Evolutionary conservation across 2,797 vertebrate genomes (phyloP), one percentile per base, ranked within the genome.

Genomic region (Leuciscus waleckii): DNA sequence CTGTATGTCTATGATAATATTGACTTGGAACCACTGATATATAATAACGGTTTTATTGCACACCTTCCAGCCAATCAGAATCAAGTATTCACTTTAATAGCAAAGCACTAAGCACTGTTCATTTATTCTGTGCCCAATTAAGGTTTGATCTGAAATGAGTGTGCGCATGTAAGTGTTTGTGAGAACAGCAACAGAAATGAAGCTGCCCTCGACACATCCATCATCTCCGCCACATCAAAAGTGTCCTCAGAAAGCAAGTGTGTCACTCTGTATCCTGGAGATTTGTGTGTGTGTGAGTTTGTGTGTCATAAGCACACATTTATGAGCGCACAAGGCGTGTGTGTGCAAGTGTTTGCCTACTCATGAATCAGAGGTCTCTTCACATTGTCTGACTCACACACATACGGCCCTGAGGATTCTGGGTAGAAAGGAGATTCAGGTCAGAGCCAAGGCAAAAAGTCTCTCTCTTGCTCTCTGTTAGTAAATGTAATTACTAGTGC

Each of bases 361-460:
- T 79, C 79, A 56, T 41, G n/a, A 88, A 73, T 82, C 83, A 87
- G 87, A 83, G 70, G 80, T 51, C 85, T 91, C 82, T 79, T 90
- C 81, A 89, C 82, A 88, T 83, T 87, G 91, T 92, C 89, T 93
- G 93, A 93, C 87, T 93, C 92, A 92, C 82, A 89, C 89, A 68
- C 87, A 46, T 85, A 89, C 32, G 73, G 73, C 89, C 87, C 86
- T 73, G 73, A 73, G 91, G 63, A 94, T 88, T 93, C 85, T 92
- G 92, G 90, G 90, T 92, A 91, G 88, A 91, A 78, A 82, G 67
- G 46, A 89, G 85, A 93, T 91, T 87, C 89, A 89, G 91, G 90
- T 94, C 90, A 91, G 16, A 9, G 23, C 82, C 87, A 81, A 88
- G 84, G 89, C 32, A 39, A 51, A 65, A n/a, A 67, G 35, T n/a